Percentiles rank a stretch among this genome's conserved stretches.
Conservation (phyloP, 2,888 invertebrate genomes). For the Plagodis dolabraria region DNA sequence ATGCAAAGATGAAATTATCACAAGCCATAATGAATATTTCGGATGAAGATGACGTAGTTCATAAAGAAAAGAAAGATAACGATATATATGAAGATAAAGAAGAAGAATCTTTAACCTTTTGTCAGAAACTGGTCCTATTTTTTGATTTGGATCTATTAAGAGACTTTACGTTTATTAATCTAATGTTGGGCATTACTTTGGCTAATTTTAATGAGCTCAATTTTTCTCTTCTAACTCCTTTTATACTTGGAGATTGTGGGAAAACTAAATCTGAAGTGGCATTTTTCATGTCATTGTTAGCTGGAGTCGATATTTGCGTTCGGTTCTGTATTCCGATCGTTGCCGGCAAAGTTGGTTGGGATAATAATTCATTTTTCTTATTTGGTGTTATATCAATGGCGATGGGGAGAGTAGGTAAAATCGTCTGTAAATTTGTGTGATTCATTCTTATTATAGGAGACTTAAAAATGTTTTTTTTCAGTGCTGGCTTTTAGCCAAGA, state of each 20-base stretch:
- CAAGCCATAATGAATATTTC: slow-evolving; percentile 52
- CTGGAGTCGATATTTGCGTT: slow-evolving; percentile 86
- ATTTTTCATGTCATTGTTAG: slow-evolving; percentile 88
- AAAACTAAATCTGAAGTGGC: slow-evolving; percentile 86
- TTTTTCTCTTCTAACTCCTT: slow-evolving; percentile 89
- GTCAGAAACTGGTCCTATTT: slow-evolving; percentile 85
- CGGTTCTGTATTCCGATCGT: slow-evolving; percentile 88
- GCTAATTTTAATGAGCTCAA: slow-evolving; percentile 90
- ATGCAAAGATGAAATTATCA: slow-evolving; percentile 61
- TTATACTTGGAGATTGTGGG: slow-evolving; percentile 88
- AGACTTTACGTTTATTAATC: slow-evolving; percentile 88
- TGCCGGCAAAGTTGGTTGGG: slow-evolving; percentile 88
- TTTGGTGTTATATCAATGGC: slow-evolving; percentile 88
- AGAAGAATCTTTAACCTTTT: slow-evolving; percentile 67
- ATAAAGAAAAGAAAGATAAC: slow-evolving; percentile 49
- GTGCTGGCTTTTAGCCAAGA: slow-evolving; percentile 86
- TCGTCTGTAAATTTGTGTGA: slow-evolving; percentile 5
- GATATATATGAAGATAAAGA: slow-evolving; percentile 44
- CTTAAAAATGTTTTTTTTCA: slow-evolving; percentile 46
- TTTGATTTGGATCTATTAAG: slow-evolving; percentile 89
- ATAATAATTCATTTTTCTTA: slow-evolving; percentile 88
- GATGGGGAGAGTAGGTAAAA: slow-evolving; percentile 86
- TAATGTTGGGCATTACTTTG: slow-evolving; percentile 89
- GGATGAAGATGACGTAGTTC: slow-evolving; percentile 64
- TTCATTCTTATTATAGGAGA: background rate